Percentiles rank a stretch among this genome's conserved stretches.
These are phyloP conservation scores for Pseudococcus viburni DNA, from an alignment of 2,888 invertebrate species.

Conservation along the genomic window DNA sequence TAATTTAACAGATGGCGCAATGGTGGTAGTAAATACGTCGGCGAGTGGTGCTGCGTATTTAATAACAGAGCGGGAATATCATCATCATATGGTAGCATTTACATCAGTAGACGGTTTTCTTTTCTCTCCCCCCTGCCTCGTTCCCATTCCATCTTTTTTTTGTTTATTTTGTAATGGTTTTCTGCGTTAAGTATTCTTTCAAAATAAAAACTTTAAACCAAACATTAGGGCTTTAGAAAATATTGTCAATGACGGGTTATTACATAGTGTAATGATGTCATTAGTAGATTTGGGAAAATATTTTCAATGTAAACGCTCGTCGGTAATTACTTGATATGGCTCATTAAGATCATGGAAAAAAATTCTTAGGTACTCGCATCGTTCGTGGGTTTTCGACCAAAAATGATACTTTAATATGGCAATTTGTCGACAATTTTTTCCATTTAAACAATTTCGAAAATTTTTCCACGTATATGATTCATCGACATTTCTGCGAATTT, in stretches of 20 bases:
- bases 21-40: conserved; percentile 50
- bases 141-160: not conserved
- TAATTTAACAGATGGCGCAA: conserved; percentile 54
- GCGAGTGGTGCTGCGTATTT: conserved; percentile 47
- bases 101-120: conserved; percentile 14
- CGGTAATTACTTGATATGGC: conserved; percentile 46
- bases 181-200: conserved; percentile 52
- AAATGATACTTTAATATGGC: not conserved
- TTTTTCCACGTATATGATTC: not conserved
- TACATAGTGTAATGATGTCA: conserved; percentile 55
- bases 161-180: conserved; percentile 48
- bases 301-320: conserved; percentile 44
- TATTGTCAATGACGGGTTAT: conserved; percentile 51
- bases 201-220: conserved; percentile 56
- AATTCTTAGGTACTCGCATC: not conserved
- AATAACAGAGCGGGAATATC: conserved; percentile 54
- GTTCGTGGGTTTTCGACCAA: not conserved
- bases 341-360: conserved; percentile 43
- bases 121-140: too few species aligned
- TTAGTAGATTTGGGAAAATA: conserved; percentile 44
- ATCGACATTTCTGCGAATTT: not conserved
- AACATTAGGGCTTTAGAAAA: conserved; percentile 54
- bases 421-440: not conserved
- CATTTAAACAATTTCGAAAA: not conserved
- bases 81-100: conserved; percentile 57